Evolutionary conservation across 2,888 invertebrate species (phyloP).

Genomic region (Oligia strigilis): DNA sequence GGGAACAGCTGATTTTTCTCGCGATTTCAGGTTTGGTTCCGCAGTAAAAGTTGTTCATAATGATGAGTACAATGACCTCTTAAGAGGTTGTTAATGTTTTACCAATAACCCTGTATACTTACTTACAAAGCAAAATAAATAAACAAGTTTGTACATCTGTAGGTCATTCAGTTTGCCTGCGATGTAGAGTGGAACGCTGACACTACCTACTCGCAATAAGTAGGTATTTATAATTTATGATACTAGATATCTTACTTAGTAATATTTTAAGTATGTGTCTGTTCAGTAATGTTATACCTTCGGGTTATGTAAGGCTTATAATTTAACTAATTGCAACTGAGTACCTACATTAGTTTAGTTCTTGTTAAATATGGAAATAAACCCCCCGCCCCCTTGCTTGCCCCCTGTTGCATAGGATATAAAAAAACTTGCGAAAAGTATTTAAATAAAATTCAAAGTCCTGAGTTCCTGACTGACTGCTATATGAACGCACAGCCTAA

Average conservation of each 20-base stretch:
- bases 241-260: conserved; percentile 24
- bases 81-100: no score
- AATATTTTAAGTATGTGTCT: conserved; percentile 5
- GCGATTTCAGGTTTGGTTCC: no score
- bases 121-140: not conserved
- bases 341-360: not conserved
- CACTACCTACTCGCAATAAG: conserved; percentile 28
- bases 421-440: no score
- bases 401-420: no score
- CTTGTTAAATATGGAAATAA: not conserved
- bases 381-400: no score
- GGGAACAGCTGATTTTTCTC: no score
- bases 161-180: conserved; percentile 23
- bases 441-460: no score
- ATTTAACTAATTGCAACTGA: conserved; percentile 8
- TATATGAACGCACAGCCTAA: no score
- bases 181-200: conserved; percentile 56
- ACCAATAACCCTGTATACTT: no score
- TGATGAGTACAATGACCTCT: no score
- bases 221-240: conserved; percentile 37
- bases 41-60: no score
- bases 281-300: conserved; percentile 23
- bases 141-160: conserved; percentile 22
- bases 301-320: conserved; percentile 12
- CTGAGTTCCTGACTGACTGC: no score